Conservation (phyloP, 2,888 invertebrate species). For the Drosophila histrio region DNA sequence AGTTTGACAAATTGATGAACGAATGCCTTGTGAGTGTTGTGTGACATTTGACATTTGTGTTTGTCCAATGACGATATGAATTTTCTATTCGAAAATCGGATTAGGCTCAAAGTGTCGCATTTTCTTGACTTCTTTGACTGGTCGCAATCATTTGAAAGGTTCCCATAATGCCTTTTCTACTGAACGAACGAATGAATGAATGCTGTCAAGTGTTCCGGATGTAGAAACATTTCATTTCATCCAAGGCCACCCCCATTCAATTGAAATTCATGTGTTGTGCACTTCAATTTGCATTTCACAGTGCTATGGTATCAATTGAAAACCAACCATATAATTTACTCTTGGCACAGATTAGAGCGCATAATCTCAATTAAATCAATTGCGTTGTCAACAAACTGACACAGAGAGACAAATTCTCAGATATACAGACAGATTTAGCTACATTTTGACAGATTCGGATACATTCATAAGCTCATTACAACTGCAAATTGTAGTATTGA, state of each 20-base stretch:
- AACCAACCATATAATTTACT: constrained; percentile 42
- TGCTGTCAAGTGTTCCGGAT: constrained; percentile 25
- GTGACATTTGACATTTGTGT: constrained; percentile 3
- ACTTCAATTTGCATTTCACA: constrained; percentile 62
- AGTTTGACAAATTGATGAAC: constrained; percentile 5
- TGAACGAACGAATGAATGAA: constrained; percentile 3
- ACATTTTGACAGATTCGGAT: constrained; percentile 12
- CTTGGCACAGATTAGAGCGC: constrained; percentile 36
- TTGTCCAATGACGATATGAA: constrained; percentile 11
- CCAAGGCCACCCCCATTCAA: constrained; percentile 1
- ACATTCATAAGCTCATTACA: constrained; percentile 25
- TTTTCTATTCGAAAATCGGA: constrained; percentile 30
- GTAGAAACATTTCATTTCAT: constrained; percentile 18
- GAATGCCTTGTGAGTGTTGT: background rate
- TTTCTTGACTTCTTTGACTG: constrained; percentile 26
- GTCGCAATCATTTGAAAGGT: constrained; percentile 8
- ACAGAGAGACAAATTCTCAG: constrained; percentile 1
- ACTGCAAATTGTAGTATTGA: constrained; percentile 1
- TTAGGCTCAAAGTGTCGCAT: constrained; percentile 27
- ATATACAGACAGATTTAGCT: background rate
- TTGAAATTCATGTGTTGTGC: constrained; percentile 36
- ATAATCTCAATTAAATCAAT: constrained; percentile 72
- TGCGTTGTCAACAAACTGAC: constrained; percentile 34
- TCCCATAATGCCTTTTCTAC: constrained; percentile 3
- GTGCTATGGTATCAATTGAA: constrained; percentile 31